phyloP scores from a whole-genome alignment of 2,797 vertebrate genomes.

The Dermochelys coriacea region DNA sequence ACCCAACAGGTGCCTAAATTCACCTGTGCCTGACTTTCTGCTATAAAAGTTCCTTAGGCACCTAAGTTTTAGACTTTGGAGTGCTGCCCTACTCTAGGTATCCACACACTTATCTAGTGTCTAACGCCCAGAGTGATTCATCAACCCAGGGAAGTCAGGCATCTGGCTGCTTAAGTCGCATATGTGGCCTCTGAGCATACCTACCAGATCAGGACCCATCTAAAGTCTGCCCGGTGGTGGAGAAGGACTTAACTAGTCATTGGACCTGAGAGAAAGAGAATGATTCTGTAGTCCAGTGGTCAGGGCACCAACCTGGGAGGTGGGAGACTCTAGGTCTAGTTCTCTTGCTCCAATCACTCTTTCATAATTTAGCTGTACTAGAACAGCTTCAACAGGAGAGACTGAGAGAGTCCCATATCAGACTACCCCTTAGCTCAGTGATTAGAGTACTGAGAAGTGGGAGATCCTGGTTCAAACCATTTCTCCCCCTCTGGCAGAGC shows the following conservation, averaged over 20 bases:
- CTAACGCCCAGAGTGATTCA: neutral
- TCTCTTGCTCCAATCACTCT: neutral
- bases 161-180: too few relatives aligned
- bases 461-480: neutral
- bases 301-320: neutral
- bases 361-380: neutral
- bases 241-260: neutral
- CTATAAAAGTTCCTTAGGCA: neutral
- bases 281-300: neutral
- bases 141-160: neutral
- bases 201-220: neutral
- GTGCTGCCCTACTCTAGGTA: neutral
- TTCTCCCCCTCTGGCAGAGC: neutral
- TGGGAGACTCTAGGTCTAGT: neutral
- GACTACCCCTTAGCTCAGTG: neutral
- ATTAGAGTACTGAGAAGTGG: neutral
- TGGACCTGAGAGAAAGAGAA: neutral
- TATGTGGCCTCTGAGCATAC: neutral
- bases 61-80: neutral
- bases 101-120: neutral
- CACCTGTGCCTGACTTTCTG: neutral
- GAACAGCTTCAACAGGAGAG: neutral
- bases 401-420: neutral
- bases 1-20: neutral
- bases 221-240: neutral